Base-by-base conservation (phyloP, 2,888 invertebrate genomes). In the Drosophila histrio region DNA sequence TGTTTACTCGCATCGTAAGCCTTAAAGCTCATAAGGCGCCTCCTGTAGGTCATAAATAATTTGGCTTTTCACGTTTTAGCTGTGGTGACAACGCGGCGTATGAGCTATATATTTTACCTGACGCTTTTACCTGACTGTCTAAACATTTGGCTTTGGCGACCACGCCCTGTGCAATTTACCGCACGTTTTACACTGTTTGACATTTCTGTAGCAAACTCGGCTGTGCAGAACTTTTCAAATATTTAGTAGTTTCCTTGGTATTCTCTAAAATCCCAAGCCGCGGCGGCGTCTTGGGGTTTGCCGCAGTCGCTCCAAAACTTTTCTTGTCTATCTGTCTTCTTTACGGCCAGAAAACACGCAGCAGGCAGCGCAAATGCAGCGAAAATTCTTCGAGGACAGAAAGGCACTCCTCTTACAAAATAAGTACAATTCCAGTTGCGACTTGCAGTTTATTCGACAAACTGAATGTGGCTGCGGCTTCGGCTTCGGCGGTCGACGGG, bases 171-270 rank as follows among this genome's bases (percentile, higher is more conserved):
- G 41, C 56, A 67, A 75, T 76, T 67, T 69, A 68, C 65, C 60
- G 46, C 56, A 64, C 46, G 53, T 69, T 50, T 67, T 70, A 50
- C 54, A 58, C 61, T 72, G 68, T 65, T 66, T 79, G 79, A 73
- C 86, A 76, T 77, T 75, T 46, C 41, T 52, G 38, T 34, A 38
- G 63, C 30, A 73, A 56, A 59, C 61, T 63, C 69, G 56, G 50
- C 49, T 50, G 53, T 63, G 46, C 57, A 46, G 13, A 84, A 85
- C 87, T 85, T 85, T 86, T 86, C 78, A 86, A 86, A 88, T 86
- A 83, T 80, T 88, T 83, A 75, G 73, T 72, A 82, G 69, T 76
- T 80, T 72, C 54, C 64, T 59, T 70, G 77, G 67, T 71, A 75
- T 43, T 47, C 59, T 56, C 47, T 41, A 62, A 70, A 65, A 44